phyloP scores from a whole-genome alignment of 2,113 vertebrate genomes.

The Seriola aureovittata region DNA sequence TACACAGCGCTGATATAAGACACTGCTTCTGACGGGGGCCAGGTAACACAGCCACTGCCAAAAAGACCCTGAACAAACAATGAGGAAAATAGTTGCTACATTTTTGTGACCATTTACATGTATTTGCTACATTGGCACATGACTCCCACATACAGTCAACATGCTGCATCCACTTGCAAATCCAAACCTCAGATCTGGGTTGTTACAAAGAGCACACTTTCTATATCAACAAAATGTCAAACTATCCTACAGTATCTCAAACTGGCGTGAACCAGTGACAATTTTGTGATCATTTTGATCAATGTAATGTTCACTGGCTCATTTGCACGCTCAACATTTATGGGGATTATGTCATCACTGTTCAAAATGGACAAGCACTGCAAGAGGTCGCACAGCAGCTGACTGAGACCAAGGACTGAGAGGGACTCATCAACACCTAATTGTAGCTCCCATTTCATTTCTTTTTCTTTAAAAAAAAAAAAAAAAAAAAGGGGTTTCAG shows the following conservation, averaged over 20 bases:
- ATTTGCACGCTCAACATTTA: neutral
- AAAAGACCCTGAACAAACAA: too few relatives aligned
- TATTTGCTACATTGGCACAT: neutral
- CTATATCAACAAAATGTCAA: neutral
- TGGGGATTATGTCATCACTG: conserved; percentile 40
- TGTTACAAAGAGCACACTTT: neutral
- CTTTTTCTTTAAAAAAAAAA: too few relatives aligned
- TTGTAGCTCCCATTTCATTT: neutral
- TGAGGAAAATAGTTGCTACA: neutral
- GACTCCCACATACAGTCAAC: neutral
- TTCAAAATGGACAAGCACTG: neutral
- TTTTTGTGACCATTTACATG: neutral
- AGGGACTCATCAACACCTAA: neutral
- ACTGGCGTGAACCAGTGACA: neutral
- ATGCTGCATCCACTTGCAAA: conserved; percentile 28
- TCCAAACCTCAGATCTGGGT: neutral
- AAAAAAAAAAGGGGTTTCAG: neutral
- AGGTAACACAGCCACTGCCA: neutral
- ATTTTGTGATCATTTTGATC: neutral
- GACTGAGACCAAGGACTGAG: neutral
- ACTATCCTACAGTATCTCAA: neutral
- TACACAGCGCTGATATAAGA: neutral
- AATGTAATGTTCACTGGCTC: conserved; percentile 6
- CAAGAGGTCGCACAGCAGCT: conserved; percentile 26
- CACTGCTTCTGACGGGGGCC: too few relatives aligned